These are phyloP conservation scores for Pseudochaenichthys georgianus DNA, from an alignment of 2,797 vertebrate genomes.

Conservation along the genomic window DNA sequence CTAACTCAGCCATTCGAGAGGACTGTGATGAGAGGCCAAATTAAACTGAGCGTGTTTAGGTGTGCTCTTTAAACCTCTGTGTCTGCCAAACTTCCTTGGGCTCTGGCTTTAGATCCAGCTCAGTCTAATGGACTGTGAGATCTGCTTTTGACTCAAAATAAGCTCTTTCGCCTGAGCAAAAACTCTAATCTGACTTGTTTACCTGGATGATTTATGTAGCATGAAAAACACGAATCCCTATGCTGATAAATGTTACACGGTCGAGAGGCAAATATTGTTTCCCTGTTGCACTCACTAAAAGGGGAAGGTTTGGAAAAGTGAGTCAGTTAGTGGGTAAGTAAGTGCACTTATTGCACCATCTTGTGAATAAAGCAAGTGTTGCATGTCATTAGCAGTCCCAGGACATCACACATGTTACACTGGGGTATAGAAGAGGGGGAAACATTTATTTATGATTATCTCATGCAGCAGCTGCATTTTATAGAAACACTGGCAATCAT, in stretches of 20 bases:
- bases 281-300: slow-evolving; percentile 41
- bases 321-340: slow-evolving; percentile 54
- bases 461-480: slow-evolving; percentile 24
- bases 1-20: slow-evolving; percentile 50
- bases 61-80: slow-evolving; percentile 50
- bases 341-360: slow-evolving; percentile 83
- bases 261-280: slow-evolving; percentile 66
- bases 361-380: slow-evolving; percentile 82
- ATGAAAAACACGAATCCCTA: slow-evolving; percentile 57
- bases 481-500: slow-evolving; percentile 34
- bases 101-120: slow-evolving; percentile 57
- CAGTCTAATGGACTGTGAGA: slow-evolving; percentile 72
- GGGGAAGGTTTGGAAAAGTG: slow-evolving; percentile 34
- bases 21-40: slow-evolving; percentile 55
- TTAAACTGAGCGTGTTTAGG: slow-evolving; percentile 58
- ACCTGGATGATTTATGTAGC: slow-evolving; percentile 70
- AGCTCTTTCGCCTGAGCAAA: slow-evolving; percentile 55
- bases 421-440: neutral
- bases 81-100: slow-evolving; percentile 53
- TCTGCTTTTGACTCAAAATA: slow-evolving; percentile 60
- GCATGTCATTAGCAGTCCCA: slow-evolving; percentile 63
- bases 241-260: slow-evolving; percentile 68
- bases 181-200: slow-evolving; percentile 71
- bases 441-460: slow-evolving; percentile 35
- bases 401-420: slow-evolving; percentile 30